A percentile compares a stretch with the other conserved stretches of the same genome.
These are phyloP conservation scores for Lateolabrax maculatus DNA, from an alignment of 2,797 vertebrate genomes.

Conservation along the genomic window DNA sequence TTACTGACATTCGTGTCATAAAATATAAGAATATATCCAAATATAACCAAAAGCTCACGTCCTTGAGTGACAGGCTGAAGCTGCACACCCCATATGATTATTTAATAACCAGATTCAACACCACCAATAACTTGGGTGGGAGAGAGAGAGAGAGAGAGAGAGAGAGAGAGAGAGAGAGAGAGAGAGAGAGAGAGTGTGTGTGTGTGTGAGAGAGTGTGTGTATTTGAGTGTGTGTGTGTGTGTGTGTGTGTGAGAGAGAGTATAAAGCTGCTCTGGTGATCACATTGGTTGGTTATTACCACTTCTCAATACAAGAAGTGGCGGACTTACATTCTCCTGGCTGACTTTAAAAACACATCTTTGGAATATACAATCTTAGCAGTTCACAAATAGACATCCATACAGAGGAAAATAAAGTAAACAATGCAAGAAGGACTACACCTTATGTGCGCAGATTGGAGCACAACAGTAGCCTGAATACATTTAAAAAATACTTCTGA, in stretches of 20 bases:
- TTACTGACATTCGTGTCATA: slow-evolving; percentile 45
- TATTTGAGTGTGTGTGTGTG: too few species aligned
- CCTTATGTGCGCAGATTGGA: not conserved
- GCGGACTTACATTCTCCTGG: slow-evolving; percentile 57
- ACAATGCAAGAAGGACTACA: slow-evolving; percentile 13
- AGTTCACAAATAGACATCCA: slow-evolving; percentile 44
- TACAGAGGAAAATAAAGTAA: slow-evolving; percentile 29
- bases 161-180: slow-evolving; percentile 15
- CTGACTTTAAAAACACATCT: slow-evolving; percentile 52
- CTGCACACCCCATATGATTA: slow-evolving; percentile 50
- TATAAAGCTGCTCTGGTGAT: slow-evolving; percentile 44
- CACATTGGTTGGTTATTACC: slow-evolving; percentile 57
- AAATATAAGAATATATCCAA: slow-evolving; percentile 52
- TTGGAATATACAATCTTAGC: slow-evolving; percentile 63
- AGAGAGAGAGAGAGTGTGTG: slow-evolving; percentile 10
- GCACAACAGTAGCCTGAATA: slow-evolving; percentile 19
- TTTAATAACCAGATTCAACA: slow-evolving; percentile 66
- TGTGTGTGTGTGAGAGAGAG: too few species aligned
- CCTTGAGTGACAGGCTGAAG: slow-evolving; percentile 44
- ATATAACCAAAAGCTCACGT: slow-evolving; percentile 49
- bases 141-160: slow-evolving; percentile 2
- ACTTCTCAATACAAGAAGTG: slow-evolving; percentile 36
- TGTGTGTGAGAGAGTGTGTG: slow-evolving; percentile 4
- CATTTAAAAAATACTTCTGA: slow-evolving; percentile 6
- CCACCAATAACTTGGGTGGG: slow-evolving; percentile 30